Evolutionary conservation across 2,888 invertebrate species (phyloP), one percentile per base, ranked within the genome.

Genomic region (Nebria salina): DNA sequence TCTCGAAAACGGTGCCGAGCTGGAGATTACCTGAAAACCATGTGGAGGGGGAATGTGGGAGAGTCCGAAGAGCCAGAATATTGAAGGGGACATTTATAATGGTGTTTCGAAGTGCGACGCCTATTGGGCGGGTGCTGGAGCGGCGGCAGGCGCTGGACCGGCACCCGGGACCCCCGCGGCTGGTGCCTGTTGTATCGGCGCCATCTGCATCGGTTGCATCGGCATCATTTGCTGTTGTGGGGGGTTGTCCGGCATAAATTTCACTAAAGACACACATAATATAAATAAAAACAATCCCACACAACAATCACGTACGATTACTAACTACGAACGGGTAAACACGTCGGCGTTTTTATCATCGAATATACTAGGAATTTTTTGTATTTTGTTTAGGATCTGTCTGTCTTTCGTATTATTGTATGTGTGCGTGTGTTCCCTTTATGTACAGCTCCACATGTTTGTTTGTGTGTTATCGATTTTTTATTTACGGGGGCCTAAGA

Each of bases 171-270:
- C 73, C 72, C 64, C 77, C 25, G 15, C 74, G 13, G 82, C 77
- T 42, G 75, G 81, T 68, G 20, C 65, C 76, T 74, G 82, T 77
- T 20, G 83, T 68, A 65, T 26, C 65, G 72, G 82, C 76, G 25
- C 83, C 70, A 43, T 77, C 70, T 72, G 83, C 11, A 83, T 82
- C 15, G 83, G 82, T 26, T 79, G 83, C 54, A 83, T 76, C 73
- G 81, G 83, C 25, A 83, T 76, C 80, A 82, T 82, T 42, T 80
- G 82, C 11, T 83, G 82, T 74, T 84, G 83, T 20, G 85, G 82
- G 54, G 83, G 82, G 34, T 83, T 84, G 8, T 86, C 85, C 77
- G 86, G 86, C 86, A 86, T 86, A 83, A 86, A 86, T 85, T 85
- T 86, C 86, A 86, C 86, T 86, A 83, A 83, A 84, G 81, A 42